Evolutionary conservation across 2,888 invertebrate species (phyloP).

Genomic region (Xanthia icteritia): DNA sequence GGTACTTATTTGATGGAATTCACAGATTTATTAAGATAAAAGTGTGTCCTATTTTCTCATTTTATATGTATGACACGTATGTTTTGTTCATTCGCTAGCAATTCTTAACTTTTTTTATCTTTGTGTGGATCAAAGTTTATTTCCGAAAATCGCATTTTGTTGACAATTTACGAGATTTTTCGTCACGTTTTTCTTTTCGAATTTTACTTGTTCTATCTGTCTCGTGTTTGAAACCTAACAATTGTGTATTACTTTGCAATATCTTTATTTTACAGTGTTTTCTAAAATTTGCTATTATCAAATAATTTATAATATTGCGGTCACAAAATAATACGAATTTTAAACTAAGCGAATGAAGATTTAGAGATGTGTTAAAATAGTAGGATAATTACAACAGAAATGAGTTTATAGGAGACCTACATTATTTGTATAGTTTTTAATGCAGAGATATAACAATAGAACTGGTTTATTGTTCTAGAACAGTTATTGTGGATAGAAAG

Average conservation of each 20-base stretch:
- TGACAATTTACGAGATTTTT: background rate
- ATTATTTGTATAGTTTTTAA: slow-evolving; percentile 7
- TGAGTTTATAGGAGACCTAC: slow-evolving; percentile 18
- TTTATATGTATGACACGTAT: slow-evolving; percentile 2
- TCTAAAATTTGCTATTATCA: slow-evolving; percentile 15
- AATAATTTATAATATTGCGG: slow-evolving; percentile 26
- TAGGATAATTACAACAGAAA: slow-evolving; percentile 30
- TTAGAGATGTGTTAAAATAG: slow-evolving; percentile 6
- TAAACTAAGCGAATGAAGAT: slow-evolving; percentile 10
- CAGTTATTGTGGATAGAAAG: slow-evolving; percentile 27
- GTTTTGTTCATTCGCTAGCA: slow-evolving; percentile 16
- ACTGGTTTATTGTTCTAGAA: slow-evolving; percentile 29
- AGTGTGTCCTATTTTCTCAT: slow-evolving; percentile 7
- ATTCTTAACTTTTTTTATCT: background rate
- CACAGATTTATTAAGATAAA: slow-evolving; percentile 1
- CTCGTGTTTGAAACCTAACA: background rate
- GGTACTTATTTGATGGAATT: slow-evolving; percentile 6
- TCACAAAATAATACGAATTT: slow-evolving; percentile 18
- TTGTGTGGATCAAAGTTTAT: background rate
- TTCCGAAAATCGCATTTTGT: background rate
- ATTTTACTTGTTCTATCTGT: background rate
- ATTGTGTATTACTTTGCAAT: background rate
- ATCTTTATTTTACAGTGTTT: background rate
- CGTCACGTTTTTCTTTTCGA: background rate
- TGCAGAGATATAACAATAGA: slow-evolving; percentile 41